phyloP scores from a whole-genome alignment of 2,888 invertebrate species.

The Keiferia lycopersicella region DNA sequence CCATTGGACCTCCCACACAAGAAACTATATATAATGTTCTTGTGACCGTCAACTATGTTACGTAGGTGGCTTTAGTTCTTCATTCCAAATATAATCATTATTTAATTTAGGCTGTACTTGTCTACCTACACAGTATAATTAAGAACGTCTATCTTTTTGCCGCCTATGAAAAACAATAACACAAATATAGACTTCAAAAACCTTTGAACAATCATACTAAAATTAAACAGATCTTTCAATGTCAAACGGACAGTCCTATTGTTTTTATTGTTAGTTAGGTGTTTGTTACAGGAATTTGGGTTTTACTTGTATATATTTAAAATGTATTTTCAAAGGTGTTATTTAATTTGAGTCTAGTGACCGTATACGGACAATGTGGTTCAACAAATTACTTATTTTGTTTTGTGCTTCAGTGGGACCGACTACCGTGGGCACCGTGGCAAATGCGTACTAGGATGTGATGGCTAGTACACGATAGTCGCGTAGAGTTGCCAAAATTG shows the following conservation, averaged over 20 bases:
- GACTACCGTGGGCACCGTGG: background rate
- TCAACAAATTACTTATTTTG: background rate
- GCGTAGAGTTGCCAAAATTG: too few relatives aligned
- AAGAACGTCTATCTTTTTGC: conserved; percentile 7
- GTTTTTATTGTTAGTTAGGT: conserved; percentile 11
- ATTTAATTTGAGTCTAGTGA: background rate
- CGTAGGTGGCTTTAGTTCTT: background rate
- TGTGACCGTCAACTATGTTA: background rate
- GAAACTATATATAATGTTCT: background rate
- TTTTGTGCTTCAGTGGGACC: background rate
- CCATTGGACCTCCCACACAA: background rate
- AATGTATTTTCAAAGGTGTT: background rate
- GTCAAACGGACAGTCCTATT: conserved; percentile 45
- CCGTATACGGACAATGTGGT: background rate
- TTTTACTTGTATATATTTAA: background rate
- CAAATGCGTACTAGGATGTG: too few relatives aligned
- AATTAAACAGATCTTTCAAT: conserved; percentile 62
- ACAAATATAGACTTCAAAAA: conserved; percentile 3
- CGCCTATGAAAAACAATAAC: background rate
- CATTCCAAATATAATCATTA: background rate
- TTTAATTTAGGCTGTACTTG: background rate
- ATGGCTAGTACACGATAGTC: too few relatives aligned
- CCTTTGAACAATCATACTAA: conserved; percentile 28
- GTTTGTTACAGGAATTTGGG: background rate
- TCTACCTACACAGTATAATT: conserved; percentile 14